These are phyloP conservation scores for Philypnodon macrostomus DNA, from an alignment of 2,797 vertebrate species.

Conservation along the genomic window DNA sequence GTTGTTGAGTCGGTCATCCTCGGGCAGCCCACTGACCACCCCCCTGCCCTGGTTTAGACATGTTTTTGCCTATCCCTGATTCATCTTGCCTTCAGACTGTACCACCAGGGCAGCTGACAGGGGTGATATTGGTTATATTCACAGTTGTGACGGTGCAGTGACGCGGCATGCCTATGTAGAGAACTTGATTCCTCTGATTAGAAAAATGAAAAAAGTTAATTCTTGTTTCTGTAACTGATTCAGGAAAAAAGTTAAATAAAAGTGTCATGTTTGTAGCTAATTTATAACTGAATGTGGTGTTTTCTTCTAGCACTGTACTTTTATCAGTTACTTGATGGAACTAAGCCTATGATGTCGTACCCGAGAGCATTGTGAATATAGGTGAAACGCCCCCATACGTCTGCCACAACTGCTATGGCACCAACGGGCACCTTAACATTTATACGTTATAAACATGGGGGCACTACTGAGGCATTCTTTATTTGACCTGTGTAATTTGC, in stretches of 20 bases:
- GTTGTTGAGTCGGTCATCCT: constrained; percentile 58
- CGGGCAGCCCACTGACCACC: constrained; percentile 51
- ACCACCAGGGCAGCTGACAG: constrained; percentile 60
- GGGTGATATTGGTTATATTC: constrained; percentile 65
- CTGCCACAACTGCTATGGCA: too few relatives aligned
- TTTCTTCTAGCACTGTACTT: too few relatives aligned
- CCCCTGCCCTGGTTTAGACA: too few relatives aligned
- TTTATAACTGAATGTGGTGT: constrained; percentile 44
- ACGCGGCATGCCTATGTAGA: constrained; percentile 79
- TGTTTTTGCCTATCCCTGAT: constrained; percentile 65
- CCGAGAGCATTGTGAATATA: too few relatives aligned
- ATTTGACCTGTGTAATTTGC: too few relatives aligned
- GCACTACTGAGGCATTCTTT: too few relatives aligned
- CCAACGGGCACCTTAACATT: too few relatives aligned
- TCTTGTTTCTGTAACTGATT: constrained; percentile 75
- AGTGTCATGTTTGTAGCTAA: constrained; percentile 80
- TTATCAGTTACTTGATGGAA: too few relatives aligned
- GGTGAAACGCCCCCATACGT: too few relatives aligned
- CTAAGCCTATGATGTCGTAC: too few relatives aligned
- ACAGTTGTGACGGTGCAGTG: constrained; percentile 77
- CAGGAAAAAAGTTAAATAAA: constrained; percentile 76
- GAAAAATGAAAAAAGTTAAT: constrained; percentile 54
- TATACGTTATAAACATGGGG: too few relatives aligned
- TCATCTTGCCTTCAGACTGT: constrained; percentile 70
- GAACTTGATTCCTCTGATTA: constrained; percentile 68